Conservation (phyloP, 2,113 vertebrate genomes). For the Zootoca vivipara region DNA sequence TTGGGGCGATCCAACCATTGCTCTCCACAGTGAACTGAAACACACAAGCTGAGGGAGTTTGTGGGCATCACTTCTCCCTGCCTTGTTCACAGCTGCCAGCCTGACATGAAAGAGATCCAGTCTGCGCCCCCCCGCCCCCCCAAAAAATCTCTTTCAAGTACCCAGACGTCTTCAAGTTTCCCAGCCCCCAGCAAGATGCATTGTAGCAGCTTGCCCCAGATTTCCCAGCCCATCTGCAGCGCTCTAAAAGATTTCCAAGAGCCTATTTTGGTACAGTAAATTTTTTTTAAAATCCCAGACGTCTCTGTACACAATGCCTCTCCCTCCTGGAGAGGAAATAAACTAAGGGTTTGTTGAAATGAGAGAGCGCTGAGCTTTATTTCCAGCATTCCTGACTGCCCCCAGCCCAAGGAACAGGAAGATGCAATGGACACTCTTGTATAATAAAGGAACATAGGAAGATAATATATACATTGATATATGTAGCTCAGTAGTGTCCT, state of each 20-base stretch:
- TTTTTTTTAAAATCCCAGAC: background rate
- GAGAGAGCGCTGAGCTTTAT: background rate
- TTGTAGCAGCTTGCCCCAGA: background rate
- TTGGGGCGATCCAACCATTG: constrained; percentile 41
- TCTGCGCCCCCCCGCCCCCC: background rate
- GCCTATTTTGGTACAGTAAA: background rate
- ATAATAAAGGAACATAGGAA: too few relatives aligned
- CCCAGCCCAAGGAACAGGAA: background rate
- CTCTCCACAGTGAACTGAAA: constrained; percentile 43
- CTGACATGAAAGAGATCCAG: constrained; percentile 56
- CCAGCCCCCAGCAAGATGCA: constrained; percentile 25
- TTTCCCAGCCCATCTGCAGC: background rate
- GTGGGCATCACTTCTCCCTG: constrained; percentile 9
- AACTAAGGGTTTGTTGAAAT: background rate
- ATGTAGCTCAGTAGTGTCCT: too few relatives aligned
- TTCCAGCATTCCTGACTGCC: background rate
- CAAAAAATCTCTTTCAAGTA: constrained; percentile 29
- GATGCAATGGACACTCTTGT: background rate
- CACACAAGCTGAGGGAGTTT: constrained; percentile 20
- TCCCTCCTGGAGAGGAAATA: background rate
- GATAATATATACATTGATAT: too few relatives aligned
- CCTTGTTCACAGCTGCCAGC: constrained; percentile 51
- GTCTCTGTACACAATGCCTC: background rate
- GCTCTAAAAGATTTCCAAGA: background rate
- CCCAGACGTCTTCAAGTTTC: background rate